Conservation (phyloP, 2,888 invertebrate species). For the Suillia variegata region DNA sequence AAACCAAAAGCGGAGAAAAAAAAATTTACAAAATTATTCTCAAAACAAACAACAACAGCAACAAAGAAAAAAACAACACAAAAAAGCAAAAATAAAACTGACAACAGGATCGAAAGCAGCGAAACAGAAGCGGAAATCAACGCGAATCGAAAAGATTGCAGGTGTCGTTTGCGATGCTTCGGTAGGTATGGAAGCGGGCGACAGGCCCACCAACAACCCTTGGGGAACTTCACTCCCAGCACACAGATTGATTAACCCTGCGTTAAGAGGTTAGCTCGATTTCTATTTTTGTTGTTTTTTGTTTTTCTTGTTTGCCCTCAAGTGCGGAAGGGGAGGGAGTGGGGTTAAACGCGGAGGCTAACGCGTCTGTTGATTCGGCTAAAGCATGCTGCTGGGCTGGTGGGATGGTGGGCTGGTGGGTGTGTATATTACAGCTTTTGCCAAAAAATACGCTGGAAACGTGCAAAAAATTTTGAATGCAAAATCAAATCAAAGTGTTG, state of each 20-base stretch:
- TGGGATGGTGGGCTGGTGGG: not conserved
- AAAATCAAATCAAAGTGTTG: conserved; percentile 53
- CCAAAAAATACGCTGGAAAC: not conserved
- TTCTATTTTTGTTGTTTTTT: no score
- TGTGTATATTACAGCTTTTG: conserved; percentile 1
- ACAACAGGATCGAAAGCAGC: conserved; percentile 14
- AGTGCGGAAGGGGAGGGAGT: no score
- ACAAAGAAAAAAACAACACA: conserved; percentile 23
- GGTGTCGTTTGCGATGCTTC: conserved; percentile 40
- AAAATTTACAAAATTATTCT: conserved; percentile 28
- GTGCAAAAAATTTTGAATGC: conserved; percentile 10
- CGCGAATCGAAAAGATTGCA: conserved; percentile 49
- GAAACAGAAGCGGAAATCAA: conserved; percentile 52
- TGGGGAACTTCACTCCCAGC: not conserved
- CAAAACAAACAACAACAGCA: conserved; percentile 8
- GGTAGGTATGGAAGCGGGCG: not conserved
- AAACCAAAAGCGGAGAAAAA: not conserved
- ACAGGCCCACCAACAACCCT: no score
- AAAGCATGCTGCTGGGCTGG: not conserved
- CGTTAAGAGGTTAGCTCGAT: conserved; percentile 1
- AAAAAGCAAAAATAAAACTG: conserved; percentile 31
- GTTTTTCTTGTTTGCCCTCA: no score
- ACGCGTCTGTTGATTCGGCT: not conserved
- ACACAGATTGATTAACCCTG: conserved; percentile 5
- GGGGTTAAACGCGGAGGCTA: no score